These are phyloP conservation scores for Hycleus cichorii DNA, from an alignment of 1,140 invertebrate genomes.

Conservation along the genomic window DNA sequence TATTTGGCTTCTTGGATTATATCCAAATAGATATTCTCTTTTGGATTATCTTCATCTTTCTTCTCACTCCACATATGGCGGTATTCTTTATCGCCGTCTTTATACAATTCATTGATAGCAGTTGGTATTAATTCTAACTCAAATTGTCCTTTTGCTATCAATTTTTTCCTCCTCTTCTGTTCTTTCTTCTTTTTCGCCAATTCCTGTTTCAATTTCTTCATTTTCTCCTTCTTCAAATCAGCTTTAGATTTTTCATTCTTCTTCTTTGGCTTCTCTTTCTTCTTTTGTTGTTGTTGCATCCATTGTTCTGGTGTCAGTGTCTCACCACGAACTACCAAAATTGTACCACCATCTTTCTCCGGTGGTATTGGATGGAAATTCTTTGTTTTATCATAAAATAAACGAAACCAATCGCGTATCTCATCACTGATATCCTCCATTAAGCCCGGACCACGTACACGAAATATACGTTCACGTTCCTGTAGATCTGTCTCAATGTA, in stretches of 20 bases:
- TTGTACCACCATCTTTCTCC: conserved; percentile 45
- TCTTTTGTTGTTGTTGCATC: conserved; percentile 29
- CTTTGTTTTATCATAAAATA: conserved; percentile 48
- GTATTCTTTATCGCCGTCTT: conserved; percentile 41
- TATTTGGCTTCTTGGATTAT: conserved; percentile 46
- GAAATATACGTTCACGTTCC: conserved; percentile 49
- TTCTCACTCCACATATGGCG: conserved; percentile 42
- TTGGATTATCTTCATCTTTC: conserved; percentile 41
- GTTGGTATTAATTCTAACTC: conserved; percentile 37
- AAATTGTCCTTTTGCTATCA: conserved; percentile 29
- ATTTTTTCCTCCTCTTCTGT: conserved; percentile 32
- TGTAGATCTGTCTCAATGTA: conserved; percentile 47
- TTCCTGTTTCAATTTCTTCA: conserved; percentile 34
- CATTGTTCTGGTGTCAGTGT: conserved; percentile 48
- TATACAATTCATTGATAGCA: conserved; percentile 33
- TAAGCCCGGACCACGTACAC: conserved; percentile 48
- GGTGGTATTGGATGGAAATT: conserved; percentile 49
- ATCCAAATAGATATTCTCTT: conserved; percentile 43
- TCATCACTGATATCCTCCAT: conserved; percentile 63
- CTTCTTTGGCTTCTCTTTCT: conserved; percentile 27
- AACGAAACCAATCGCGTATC: conserved; percentile 57
- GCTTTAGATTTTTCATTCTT: conserved; percentile 14
- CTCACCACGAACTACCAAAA: conserved; percentile 47
- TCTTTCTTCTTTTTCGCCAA: conserved; percentile 36
- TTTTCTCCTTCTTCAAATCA: conserved; percentile 25